phyloP scores from a whole-genome alignment of 2,113 vertebrate genomes.

The Hyla sarda region DNA sequence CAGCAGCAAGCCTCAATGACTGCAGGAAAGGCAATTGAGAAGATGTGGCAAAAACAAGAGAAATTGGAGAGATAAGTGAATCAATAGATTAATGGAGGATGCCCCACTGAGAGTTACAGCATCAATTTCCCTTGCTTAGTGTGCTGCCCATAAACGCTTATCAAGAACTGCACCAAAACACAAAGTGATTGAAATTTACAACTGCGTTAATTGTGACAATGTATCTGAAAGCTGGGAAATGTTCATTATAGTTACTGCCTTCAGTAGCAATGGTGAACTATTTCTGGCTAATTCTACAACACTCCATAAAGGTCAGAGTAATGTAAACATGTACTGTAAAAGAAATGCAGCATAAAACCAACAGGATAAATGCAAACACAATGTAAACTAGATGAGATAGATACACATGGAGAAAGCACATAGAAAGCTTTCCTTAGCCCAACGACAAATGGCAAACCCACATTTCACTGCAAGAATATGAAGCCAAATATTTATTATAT shows the following conservation, averaged over 20 bases:
- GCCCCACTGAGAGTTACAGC: constrained; percentile 57
- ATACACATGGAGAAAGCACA: neutral
- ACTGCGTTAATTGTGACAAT: constrained; percentile 41
- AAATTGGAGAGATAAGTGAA: constrained; percentile 46
- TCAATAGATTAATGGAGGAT: constrained; percentile 55
- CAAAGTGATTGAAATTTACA: constrained; percentile 22
- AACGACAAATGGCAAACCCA: too few relatives aligned
- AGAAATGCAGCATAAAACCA: too few relatives aligned
- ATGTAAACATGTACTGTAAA: too few relatives aligned
- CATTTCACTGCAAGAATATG: too few relatives aligned
- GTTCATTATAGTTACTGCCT: constrained; percentile 16
- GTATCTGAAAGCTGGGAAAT: constrained; percentile 13
- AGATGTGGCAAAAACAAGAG: constrained; percentile 41
- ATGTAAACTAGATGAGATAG: too few relatives aligned
- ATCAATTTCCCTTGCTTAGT: constrained; percentile 44
- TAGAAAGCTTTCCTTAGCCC: too few relatives aligned
- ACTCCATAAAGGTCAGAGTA: too few relatives aligned
- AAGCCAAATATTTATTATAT: too few relatives aligned
- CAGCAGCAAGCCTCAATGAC: constrained; percentile 48
- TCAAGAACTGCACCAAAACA: neutral
- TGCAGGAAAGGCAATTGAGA: constrained; percentile 54
- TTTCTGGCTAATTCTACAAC: neutral
- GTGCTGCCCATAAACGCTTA: constrained; percentile 39
- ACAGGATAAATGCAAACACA: neutral
- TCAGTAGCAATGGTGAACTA: neutral